These are phyloP conservation scores for Ephialtes manifestator DNA, from an alignment of 2,888 invertebrate genomes.

Conservation along the genomic window DNA sequence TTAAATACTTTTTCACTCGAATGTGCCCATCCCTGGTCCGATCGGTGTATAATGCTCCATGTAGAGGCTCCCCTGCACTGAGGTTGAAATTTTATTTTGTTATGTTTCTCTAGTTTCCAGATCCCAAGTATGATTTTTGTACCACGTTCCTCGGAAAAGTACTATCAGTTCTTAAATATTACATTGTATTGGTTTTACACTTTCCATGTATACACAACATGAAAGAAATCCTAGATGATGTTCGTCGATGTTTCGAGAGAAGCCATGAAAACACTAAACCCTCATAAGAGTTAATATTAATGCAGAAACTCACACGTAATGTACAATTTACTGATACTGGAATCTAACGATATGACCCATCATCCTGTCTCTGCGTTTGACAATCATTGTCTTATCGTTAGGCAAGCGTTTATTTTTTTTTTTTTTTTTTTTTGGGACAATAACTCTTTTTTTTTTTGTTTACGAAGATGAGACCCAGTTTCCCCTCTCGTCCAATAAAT, in stretches of 20 bases:
- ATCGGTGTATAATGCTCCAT: too few relatives aligned
- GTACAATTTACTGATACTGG: conserved; percentile 54
- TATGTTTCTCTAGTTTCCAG: conserved; percentile 24
- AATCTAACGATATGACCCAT: conserved; percentile 56
- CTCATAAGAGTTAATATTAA: conserved; percentile 15
- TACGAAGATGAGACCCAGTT: conserved; percentile 53
- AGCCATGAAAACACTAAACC: not conserved
- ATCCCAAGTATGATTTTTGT: conserved; percentile 15
- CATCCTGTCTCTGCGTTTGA: not conserved
- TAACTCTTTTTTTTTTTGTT: conserved; percentile 23
- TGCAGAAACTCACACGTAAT: conserved; percentile 30
- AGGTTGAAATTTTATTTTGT: conserved; percentile 8
- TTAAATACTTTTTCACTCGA: too few relatives aligned
- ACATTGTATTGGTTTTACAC: not conserved
- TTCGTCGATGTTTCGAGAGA: not conserved
- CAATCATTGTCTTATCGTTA: conserved; percentile 38
- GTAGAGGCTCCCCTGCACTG: conserved; percentile 3
- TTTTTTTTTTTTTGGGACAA: conserved; percentile 47
- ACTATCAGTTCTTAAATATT: conserved; percentile 1
- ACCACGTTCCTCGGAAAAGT: conserved; percentile 24
- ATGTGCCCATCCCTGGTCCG: too few relatives aligned
- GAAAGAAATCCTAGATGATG: not conserved
- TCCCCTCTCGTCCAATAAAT: conserved; percentile 47
- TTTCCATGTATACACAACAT: conserved; percentile 7
- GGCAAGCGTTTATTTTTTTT: conserved; percentile 59